Evolutionary conservation across 2,797 vertebrate species (phyloP), one percentile per base, ranked within the genome.

Genomic region (Oreortyx pictus): DNA sequence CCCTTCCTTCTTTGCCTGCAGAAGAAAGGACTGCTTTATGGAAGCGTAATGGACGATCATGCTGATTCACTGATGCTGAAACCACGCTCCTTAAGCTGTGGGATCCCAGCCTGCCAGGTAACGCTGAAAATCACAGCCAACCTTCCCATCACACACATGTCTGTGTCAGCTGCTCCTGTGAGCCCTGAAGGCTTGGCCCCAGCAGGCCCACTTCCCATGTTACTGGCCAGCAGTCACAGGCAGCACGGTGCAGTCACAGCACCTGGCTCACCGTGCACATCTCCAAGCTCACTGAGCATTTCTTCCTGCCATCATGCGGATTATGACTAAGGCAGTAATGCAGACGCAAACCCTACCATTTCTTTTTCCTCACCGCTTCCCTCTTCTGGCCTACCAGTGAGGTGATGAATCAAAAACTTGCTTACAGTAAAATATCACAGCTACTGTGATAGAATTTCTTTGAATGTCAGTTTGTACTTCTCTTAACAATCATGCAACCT

Each of bases 381-480:
- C 47, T 90, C 71, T 49, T 67, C 56, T 75, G 64, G 49, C 37
- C 74, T 67, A 74, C 17, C 33, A 49, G 15, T 9, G 49, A 25
- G 31, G 60, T 41, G 64, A 95, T 35, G 49, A 75, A 87, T 66
- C 78, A 87, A 75, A 92, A 87, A 39, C 46, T 62, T 62, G n/a
- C 41, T 80, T 59, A 47, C 37, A 64, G 39, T 59, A 85, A 90
- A 77, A 74, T 27, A 90, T 44, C 86, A 86, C 54, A 80, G 57
- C 24, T 84, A 56, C 19, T 20, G 23, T 23, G 64, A 72, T 3
- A 84, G 50, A 66, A 66, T 35, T 57, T 56, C 44, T 56, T 60
- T 39, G 65, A 61, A 35, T 20, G 20, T 65, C 72, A 44, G 27
- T 61, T 50, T 73, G 49, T 33, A 59, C 22, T 88, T 74, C 77